phyloP scores from a whole-genome alignment of 2,888 invertebrate species.

The Macrosiphum euphorbiae region DNA sequence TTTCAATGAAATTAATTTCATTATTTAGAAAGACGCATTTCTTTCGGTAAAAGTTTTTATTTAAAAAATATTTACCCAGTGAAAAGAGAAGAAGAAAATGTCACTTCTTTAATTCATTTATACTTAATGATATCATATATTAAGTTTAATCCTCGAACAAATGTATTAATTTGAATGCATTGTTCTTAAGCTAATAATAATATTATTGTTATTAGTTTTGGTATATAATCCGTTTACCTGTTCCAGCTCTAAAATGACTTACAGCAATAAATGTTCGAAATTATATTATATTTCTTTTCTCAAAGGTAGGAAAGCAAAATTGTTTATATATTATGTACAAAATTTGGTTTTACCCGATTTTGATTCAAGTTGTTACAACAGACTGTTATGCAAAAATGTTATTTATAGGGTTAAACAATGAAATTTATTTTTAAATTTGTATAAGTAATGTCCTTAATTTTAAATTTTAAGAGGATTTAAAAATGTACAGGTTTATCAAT shows the following conservation, averaged over 20 bases:
- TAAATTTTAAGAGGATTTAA: background rate
- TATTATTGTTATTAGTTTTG: background rate
- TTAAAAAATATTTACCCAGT: background rate
- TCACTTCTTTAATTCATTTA: background rate
- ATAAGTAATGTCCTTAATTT: background rate
- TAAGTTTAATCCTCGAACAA: background rate
- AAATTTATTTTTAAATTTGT: background rate
- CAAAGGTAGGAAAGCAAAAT: background rate
- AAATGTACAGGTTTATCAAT: background rate
- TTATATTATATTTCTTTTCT: background rate
- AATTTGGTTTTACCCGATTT: background rate
- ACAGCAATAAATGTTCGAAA: background rate
- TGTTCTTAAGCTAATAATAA: background rate
- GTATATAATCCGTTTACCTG: background rate
- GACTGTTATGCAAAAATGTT: background rate
- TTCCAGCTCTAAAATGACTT: background rate
- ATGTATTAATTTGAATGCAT: background rate
- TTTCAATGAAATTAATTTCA: constrained; percentile 25
- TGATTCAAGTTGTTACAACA: background rate
- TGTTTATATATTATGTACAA: background rate
- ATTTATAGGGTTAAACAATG: background rate
- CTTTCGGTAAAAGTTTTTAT: background rate
- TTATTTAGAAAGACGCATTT: background rate
- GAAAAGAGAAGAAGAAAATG: background rate
- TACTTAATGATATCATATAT: background rate